A percentile compares a stretch with the other conserved stretches of the same genome.
phyloP scores from a whole-genome alignment of 2,113 vertebrate genomes.

The Phrynosoma platyrhinos region DNA sequence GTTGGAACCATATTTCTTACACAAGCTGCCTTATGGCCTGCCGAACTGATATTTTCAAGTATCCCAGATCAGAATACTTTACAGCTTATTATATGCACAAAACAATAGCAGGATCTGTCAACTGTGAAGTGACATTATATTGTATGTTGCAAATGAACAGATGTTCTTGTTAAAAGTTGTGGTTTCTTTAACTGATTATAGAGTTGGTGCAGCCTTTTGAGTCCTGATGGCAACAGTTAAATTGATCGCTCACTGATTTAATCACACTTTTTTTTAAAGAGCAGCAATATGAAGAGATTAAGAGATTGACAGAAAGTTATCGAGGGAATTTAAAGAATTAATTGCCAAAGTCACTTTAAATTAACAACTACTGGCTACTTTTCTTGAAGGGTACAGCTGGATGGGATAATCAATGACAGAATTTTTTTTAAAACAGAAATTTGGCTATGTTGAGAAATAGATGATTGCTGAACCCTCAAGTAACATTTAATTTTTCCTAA shows the following conservation, averaged over 20 bases:
- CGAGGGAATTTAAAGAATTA: slow-evolving; percentile 61
- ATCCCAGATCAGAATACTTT: slow-evolving; percentile 58
- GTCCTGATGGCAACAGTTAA: slow-evolving; percentile 68
- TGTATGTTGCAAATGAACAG: slow-evolving; percentile 62
- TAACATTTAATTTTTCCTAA: slow-evolving; percentile 44
- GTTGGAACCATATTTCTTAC: slow-evolving; percentile 13
- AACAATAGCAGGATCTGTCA: slow-evolving; percentile 55
- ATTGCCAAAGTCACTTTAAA: slow-evolving; percentile 66
- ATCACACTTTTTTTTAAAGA: neutral
- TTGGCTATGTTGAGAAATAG: slow-evolving; percentile 27
- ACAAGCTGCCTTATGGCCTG: slow-evolving; percentile 38
- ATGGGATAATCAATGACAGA: slow-evolving; percentile 44
- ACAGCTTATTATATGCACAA: slow-evolving; percentile 41
- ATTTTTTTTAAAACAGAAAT: slow-evolving; percentile 32
- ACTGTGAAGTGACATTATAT: slow-evolving; percentile 65
- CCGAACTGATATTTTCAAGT: slow-evolving; percentile 27
- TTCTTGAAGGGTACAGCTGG: slow-evolving; percentile 21
- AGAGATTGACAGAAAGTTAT: slow-evolving; percentile 27
- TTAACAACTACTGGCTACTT: slow-evolving; percentile 52
- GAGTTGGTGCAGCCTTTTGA: slow-evolving; percentile 60
- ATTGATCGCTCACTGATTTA: slow-evolving; percentile 69
- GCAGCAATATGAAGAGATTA: slow-evolving; percentile 66
- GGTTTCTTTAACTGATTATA: slow-evolving; percentile 60
- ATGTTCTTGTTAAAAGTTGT: slow-evolving; percentile 70
- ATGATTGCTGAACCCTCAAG: slow-evolving; percentile 41